A percentile compares a stretch with the other conserved stretches of the same genome.
Evolutionary conservation across 1,140 invertebrate genomes (phyloP).

Genomic region (Pachyrhynchus sulphureomaculatus): DNA sequence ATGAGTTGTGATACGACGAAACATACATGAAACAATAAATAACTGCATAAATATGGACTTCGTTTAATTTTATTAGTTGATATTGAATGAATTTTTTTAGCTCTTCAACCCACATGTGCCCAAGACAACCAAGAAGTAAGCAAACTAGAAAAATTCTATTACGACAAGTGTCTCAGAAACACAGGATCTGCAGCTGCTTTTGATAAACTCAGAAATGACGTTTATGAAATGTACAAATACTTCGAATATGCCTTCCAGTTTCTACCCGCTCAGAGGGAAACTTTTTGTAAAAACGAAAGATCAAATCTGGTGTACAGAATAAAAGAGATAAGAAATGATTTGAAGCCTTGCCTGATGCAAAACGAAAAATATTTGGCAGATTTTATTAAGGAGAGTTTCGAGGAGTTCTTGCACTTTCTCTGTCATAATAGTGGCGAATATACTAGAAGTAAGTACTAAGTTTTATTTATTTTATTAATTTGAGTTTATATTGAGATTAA

Average conservation of each 20-base stretch:
- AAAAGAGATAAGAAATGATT: conserved; percentile 1
- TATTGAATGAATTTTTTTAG: too few species aligned
- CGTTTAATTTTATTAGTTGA: too few species aligned
- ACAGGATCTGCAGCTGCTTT: background rate
- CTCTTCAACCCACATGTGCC: too few species aligned
- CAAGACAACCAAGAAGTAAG: background rate
- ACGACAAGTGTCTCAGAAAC: conserved; percentile 12
- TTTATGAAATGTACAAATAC: conserved; percentile 22
- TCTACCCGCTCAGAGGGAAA: background rate
- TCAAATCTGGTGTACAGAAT: conserved; percentile 1
- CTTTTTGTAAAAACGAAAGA: conserved; percentile 4
- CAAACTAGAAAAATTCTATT: conserved; percentile 13
- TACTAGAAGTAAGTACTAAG: conserved; percentile 11
- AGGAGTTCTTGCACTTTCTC: conserved; percentile 15
- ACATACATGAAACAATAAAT: too few species aligned
- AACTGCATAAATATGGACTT: too few species aligned
- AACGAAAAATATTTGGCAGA: conserved; percentile 5
- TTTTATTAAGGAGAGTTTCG: conserved; percentile 5
- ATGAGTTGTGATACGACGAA: too few species aligned
- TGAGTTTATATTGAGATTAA: too few species aligned
- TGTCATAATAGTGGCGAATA: conserved; percentile 15
- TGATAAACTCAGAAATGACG: conserved; percentile 8
- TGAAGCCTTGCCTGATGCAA: background rate
- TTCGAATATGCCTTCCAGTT: conserved; percentile 9
- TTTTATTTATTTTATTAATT: too few species aligned